These are phyloP conservation scores for Calephelis nemesis DNA, from an alignment of 1,140 invertebrate genomes.

Conservation along the genomic window DNA sequence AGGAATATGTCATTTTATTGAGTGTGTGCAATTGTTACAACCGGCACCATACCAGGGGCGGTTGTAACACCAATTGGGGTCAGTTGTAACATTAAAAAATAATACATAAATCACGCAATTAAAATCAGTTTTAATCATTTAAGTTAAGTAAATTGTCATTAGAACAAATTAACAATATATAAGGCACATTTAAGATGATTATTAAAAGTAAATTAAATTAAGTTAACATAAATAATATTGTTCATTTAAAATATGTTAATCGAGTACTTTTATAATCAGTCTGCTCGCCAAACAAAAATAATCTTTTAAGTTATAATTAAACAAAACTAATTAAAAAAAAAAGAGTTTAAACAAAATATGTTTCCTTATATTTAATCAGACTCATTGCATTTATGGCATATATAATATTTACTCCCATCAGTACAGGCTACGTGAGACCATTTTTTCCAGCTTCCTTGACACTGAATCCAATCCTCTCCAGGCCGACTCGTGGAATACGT, in stretches of 20 bases:
- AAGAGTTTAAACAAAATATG: too few species aligned
- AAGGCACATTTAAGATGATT: too few species aligned
- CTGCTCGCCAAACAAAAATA: too few species aligned
- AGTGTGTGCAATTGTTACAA: not conserved
- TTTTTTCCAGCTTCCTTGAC: conserved; percentile 15
- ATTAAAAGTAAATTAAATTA: too few species aligned
- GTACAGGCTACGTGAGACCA: conserved; percentile 30
- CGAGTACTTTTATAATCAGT: too few species aligned
- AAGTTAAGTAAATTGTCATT: too few species aligned
- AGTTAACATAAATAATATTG: too few species aligned
- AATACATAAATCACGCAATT: not conserved
- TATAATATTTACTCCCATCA: conserved; percentile 26
- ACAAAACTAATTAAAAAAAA: too few species aligned
- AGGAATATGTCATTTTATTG: not conserved
- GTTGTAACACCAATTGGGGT: not conserved
- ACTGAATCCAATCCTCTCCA: not conserved
- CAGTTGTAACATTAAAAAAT: not conserved
- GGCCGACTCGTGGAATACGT: too few species aligned
- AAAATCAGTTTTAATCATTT: not conserved
- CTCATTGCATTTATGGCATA: conserved; percentile 32
- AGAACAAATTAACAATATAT: too few species aligned
- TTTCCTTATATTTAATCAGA: conserved; percentile 25
- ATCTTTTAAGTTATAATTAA: too few species aligned
- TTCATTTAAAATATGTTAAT: too few species aligned
- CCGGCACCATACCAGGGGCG: not conserved